Percentiles rank a stretch among this genome's conserved stretches.
Evolutionary conservation across 2,888 invertebrate species (phyloP).

Genomic region (Tachina lurida): DNA sequence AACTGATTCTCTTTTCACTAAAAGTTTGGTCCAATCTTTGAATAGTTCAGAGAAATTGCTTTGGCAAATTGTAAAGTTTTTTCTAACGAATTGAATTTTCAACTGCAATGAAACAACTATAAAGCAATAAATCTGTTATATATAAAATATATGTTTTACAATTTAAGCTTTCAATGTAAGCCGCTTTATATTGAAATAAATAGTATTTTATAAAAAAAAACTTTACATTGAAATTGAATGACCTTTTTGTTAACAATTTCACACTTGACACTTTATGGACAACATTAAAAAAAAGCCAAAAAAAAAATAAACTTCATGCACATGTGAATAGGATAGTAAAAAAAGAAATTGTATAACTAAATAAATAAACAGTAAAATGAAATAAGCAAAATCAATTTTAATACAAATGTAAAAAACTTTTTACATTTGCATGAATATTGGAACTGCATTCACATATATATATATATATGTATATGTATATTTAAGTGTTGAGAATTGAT

Average conservation of each 20-base stretch:
- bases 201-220: slow-evolving; percentile 4
- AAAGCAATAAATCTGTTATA: neutral
- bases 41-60: no score
- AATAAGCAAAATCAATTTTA: slow-evolving; percentile 55
- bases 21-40: no score
- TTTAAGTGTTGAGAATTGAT: neutral
- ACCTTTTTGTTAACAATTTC: slow-evolving; percentile 39
- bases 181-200: slow-evolving; percentile 2
- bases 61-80: no score
- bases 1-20: no score
- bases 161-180: slow-evolving; percentile 21
- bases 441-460: neutral
- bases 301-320: slow-evolving; percentile 11
- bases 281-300: neutral
- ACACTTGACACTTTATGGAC: slow-evolving; percentile 42
- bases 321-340: neutral
- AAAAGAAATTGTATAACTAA: neutral
- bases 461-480: no score
- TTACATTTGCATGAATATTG: slow-evolving; percentile 49
- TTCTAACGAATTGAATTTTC: neutral
- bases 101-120: neutral
- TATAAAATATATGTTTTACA: neutral
- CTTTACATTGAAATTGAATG: slow-evolving; percentile 7
- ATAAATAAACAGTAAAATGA: slow-evolving; percentile 19
- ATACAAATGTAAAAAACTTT: slow-evolving; percentile 64